These are phyloP conservation scores for Phalacrocorax carbo DNA, from an alignment of 2,113 vertebrate genomes.

Conservation along the genomic window DNA sequence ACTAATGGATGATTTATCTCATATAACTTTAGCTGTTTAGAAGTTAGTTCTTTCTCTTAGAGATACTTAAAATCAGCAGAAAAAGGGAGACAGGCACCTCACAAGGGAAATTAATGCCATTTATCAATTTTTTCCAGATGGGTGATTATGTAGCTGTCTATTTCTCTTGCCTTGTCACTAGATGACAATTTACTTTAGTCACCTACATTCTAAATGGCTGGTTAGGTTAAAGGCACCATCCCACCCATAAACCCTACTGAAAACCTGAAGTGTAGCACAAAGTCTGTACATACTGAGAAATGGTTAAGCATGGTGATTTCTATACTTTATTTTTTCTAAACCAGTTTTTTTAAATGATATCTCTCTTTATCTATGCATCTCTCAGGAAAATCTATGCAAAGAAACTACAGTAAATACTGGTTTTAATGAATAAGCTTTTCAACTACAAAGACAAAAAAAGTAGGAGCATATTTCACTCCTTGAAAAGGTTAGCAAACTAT, in stretches of 20 bases:
- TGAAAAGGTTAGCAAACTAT: constrained; percentile 73
- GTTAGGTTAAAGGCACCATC: neutral
- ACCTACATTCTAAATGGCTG: neutral
- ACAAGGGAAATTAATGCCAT: neutral
- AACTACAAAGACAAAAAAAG: constrained; percentile 36
- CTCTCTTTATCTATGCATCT: neutral
- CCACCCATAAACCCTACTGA: neutral
- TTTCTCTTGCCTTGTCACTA: neutral
- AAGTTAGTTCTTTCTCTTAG: neutral
- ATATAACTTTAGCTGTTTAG: neutral
- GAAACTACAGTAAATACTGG: constrained; percentile 22
- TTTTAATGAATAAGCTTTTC: constrained; percentile 57
- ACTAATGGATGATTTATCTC: neutral
- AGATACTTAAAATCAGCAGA: neutral
- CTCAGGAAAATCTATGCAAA: constrained; percentile 32
- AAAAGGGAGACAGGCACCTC: neutral
- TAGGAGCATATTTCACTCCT: constrained; percentile 63
- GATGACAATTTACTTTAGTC: neutral
- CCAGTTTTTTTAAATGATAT: neutral
- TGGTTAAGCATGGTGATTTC: neutral
- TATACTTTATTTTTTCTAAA: neutral
- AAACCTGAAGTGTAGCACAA: neutral
- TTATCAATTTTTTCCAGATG: neutral
- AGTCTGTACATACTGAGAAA: neutral
- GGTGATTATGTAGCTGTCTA: neutral